Evolutionary conservation across 2,113 vertebrate species (phyloP).

Genomic region (Cyprinus carpio): DNA sequence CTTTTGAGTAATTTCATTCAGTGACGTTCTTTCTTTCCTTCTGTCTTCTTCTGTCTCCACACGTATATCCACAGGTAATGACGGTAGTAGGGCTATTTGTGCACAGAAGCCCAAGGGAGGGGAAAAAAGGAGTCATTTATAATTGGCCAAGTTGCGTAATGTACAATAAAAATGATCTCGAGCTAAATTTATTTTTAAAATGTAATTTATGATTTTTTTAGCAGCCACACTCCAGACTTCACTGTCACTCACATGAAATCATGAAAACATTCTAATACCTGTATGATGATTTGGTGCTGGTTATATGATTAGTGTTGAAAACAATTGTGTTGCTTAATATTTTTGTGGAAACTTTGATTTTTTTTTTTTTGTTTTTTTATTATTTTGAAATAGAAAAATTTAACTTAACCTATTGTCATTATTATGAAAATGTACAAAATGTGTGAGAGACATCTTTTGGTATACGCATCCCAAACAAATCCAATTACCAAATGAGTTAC

Average conservation of each 20-base stretch:
- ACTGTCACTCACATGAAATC: background rate
- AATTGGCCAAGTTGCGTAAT: background rate
- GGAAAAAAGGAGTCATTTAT: background rate
- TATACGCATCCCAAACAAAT: too few species aligned
- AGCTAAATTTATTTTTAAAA: background rate
- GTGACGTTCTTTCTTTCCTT: background rate
- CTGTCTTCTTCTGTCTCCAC: background rate
- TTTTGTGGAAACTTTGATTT: background rate
- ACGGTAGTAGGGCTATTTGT: background rate
- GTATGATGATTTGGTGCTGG: background rate
- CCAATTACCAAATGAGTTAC: background rate
- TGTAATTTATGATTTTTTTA: background rate
- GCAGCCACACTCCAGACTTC: background rate
- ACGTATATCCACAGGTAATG: background rate
- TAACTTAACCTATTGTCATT: too few species aligned
- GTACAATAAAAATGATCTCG: background rate
- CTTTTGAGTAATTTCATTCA: constrained; percentile 64
- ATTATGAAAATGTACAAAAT: too few species aligned
- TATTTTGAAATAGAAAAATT: too few species aligned
- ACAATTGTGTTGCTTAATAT: background rate
- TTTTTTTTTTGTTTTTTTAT: too few species aligned
- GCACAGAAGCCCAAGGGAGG: background rate
- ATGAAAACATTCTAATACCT: background rate
- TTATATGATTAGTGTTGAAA: background rate
- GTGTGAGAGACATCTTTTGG: too few species aligned